Conservation (phyloP, 2,113 vertebrate species). For the Rana temporaria region DNA sequence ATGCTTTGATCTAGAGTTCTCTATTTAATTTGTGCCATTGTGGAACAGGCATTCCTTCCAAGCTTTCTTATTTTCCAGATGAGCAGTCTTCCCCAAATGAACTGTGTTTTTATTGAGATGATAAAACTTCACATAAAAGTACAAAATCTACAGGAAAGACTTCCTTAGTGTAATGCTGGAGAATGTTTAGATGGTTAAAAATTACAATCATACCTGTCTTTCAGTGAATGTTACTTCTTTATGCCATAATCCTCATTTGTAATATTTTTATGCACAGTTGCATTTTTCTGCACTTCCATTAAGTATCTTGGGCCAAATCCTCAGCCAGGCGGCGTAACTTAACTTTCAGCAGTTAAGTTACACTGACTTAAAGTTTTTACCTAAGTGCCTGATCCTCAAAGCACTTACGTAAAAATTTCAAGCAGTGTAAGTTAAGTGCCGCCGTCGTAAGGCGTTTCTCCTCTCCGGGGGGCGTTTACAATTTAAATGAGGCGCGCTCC, state of each 20-base stretch:
- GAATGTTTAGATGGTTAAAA: constrained; percentile 52
- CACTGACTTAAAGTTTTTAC: too few species aligned
- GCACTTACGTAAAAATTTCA: too few species aligned
- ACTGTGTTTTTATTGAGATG: constrained; percentile 49
- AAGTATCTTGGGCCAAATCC: too few species aligned
- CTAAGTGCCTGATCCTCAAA: too few species aligned
- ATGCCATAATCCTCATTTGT: constrained; percentile 45
- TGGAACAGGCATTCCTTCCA: constrained; percentile 25
- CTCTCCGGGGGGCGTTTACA: too few species aligned
- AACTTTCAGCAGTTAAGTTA: too few species aligned
- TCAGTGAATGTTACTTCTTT: constrained; percentile 28
- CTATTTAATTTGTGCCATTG: constrained; percentile 43
- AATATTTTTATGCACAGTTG: constrained; percentile 56
- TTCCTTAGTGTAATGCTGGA: constrained; percentile 9
- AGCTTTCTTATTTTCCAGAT: constrained; percentile 53
- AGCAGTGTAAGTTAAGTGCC: too few species aligned
- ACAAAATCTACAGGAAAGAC: background rate
- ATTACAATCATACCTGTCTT: constrained; percentile 41
- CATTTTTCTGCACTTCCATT: constrained; percentile 57
- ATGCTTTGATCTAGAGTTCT: constrained; percentile 39
- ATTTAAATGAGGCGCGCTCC: too few species aligned
- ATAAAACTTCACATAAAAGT: constrained; percentile 38
- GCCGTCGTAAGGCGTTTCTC: too few species aligned
- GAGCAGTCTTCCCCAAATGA: constrained; percentile 42
- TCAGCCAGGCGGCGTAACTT: too few species aligned